Evolutionary conservation across 2,888 invertebrate species (phyloP).

Genomic region (Brachyptera risi): DNA sequence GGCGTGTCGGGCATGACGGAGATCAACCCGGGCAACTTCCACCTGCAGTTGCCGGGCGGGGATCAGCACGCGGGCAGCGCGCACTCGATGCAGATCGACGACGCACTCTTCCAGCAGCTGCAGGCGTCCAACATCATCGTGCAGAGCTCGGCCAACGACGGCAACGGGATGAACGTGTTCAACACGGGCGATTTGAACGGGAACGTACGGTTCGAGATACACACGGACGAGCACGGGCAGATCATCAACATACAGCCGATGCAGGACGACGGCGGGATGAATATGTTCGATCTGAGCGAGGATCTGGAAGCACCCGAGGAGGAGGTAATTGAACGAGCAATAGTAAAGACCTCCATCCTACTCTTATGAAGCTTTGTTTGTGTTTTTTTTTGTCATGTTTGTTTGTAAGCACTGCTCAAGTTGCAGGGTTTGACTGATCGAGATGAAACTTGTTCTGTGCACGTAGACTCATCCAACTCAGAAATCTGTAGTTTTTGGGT

Average conservation of each 20-base stretch:
- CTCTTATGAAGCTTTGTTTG: too few relatives aligned
- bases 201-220: slow-evolving; percentile 29
- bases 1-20: slow-evolving; percentile 39
- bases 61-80: slow-evolving; percentile 40
- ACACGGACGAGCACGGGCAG: slow-evolving; percentile 32
- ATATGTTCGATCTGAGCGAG: neutral
- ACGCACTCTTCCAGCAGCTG: slow-evolving; percentile 43
- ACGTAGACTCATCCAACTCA: too few relatives aligned
- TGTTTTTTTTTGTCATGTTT: too few relatives aligned
- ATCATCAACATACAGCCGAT: slow-evolving; percentile 31
- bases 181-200: slow-evolving; percentile 6
- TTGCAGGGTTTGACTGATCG: too few relatives aligned
- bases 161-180: neutral
- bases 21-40: slow-evolving; percentile 43
- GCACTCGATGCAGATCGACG: slow-evolving; percentile 48
- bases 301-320: neutral
- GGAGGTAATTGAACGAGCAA: too few relatives aligned
- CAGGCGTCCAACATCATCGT: slow-evolving; percentile 42
- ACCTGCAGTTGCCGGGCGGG: slow-evolving; percentile 42
- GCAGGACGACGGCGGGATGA: slow-evolving; percentile 2
- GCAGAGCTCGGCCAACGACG: slow-evolving; percentile 36
- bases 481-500: too few relatives aligned
- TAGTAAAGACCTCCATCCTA: too few relatives aligned
- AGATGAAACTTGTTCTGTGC: too few relatives aligned
- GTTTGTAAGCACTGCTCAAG: too few relatives aligned